These are phyloP conservation scores for Cardiocondyla obscurior DNA, from an alignment of 1,140 invertebrate genomes.

Conservation along the genomic window DNA sequence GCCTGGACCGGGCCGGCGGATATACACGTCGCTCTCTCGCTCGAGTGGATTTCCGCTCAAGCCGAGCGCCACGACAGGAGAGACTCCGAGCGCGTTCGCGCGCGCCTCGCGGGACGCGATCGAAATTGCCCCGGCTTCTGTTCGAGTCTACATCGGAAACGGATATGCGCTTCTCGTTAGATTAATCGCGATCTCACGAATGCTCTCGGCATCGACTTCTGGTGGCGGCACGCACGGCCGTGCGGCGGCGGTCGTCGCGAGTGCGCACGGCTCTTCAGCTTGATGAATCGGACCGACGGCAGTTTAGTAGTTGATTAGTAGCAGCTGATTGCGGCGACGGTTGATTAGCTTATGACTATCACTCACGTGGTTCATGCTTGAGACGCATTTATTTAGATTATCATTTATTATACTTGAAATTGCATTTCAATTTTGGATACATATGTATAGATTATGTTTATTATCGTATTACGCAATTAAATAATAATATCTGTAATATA, in stretches of 20 bases:
- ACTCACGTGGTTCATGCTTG: background rate
- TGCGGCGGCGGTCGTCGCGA: conserved; percentile 17
- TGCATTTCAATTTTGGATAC: background rate
- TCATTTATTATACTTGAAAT: background rate
- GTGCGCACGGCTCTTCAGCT: conserved; percentile 24
- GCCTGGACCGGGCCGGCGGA: conserved; percentile 52
- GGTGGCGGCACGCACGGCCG: conserved; percentile 33
- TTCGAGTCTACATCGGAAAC: conserved; percentile 48
- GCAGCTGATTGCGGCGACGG: background rate
- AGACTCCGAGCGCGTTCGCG: background rate
- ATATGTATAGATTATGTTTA: background rate
- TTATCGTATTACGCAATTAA: too few relatives aligned
- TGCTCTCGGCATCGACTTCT: conserved; percentile 31
- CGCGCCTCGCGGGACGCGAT: conserved; percentile 1
- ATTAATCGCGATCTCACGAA: conserved; percentile 47
- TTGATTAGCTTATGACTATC: conserved; percentile 2
- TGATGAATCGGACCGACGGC: conserved; percentile 32
- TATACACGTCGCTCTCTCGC: conserved; percentile 38
- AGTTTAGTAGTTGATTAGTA: conserved; percentile 16
- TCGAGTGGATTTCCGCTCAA: conserved; percentile 41
- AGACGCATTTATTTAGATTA: background rate
- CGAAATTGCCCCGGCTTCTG: conserved; percentile 38
- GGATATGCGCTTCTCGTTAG: conserved; percentile 51
- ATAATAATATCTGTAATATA: too few relatives aligned
- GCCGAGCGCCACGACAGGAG: conserved; percentile 33